Conservation (phyloP, 37 sponge, comb jelly and placozoan species). For the Mnemiopsis leidyi region DNA sequence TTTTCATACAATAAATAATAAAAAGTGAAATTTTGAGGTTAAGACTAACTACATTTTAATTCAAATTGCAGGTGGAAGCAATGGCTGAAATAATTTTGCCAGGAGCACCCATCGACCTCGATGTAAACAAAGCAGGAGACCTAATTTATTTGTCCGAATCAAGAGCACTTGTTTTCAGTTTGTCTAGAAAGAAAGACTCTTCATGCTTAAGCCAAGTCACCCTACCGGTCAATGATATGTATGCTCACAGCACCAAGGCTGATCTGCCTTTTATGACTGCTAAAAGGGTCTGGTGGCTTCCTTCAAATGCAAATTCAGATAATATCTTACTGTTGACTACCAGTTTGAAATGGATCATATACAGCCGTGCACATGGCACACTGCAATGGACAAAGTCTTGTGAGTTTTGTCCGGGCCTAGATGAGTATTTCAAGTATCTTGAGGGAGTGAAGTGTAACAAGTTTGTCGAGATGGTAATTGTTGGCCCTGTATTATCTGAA, state of each 20-base stretch:
- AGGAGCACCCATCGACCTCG: background rate
- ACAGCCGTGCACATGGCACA: background rate
- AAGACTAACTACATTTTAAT: no score
- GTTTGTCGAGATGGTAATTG: background rate
- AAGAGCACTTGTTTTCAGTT: background rate
- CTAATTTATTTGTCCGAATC: background rate
- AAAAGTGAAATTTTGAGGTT: no score
- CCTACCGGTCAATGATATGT: background rate
- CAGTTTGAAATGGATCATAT: background rate
- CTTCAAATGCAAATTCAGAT: background rate
- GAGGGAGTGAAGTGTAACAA: background rate
- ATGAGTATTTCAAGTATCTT: background rate
- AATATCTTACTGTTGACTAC: background rate
- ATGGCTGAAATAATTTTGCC: background rate
- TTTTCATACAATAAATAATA: no score
- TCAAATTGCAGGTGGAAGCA: no score
- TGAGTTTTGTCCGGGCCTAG: background rate
- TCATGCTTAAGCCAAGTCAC: background rate
- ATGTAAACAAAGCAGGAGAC: background rate
- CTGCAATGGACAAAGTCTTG: background rate
- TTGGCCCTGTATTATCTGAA: background rate
- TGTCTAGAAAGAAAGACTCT: background rate
- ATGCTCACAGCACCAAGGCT: background rate
- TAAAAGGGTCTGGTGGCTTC: constrained; percentile 49
- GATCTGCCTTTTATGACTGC: background rate